Conservation (phyloP, 2,113 vertebrate species). For the Oncorhynchus masou region DNA sequence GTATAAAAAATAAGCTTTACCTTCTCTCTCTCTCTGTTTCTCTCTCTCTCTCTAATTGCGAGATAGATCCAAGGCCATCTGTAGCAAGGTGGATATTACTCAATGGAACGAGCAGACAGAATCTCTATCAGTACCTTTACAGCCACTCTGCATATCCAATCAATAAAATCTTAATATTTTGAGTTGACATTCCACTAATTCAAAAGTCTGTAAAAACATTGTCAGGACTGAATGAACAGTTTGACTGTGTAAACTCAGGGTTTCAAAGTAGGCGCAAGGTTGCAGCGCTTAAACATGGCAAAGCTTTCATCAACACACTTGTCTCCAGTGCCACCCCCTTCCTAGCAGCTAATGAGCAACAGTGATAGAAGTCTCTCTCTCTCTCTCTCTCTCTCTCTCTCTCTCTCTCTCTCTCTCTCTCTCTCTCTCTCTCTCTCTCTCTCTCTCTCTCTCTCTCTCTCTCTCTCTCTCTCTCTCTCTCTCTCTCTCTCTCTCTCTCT, state of each 20-base stretch:
- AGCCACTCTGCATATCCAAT: too few species aligned
- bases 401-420: not conserved
- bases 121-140: too few species aligned
- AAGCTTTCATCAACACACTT: not conserved
- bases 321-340: not conserved
- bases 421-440: not conserved
- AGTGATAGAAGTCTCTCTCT: slow-evolving; percentile 5
- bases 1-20: slow-evolving; percentile 17
- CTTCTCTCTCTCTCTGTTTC: slow-evolving; percentile 16
- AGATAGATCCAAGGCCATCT: not conserved
- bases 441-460: not conserved
- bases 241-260: not conserved
- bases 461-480: not conserved
- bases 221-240: too few species aligned
- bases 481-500: not conserved
- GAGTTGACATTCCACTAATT: too few species aligned
- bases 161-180: too few species aligned
- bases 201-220: too few species aligned
- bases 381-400: not conserved
- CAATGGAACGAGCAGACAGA: too few species aligned
- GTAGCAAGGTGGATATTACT: too few species aligned
- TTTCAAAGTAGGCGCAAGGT: not conserved
- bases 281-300: too few species aligned
- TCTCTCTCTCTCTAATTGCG: not conserved
- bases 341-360: not conserved